Base-by-base conservation (phyloP, 2,113 vertebrate species). In the Sebastes schlegelii region DNA sequence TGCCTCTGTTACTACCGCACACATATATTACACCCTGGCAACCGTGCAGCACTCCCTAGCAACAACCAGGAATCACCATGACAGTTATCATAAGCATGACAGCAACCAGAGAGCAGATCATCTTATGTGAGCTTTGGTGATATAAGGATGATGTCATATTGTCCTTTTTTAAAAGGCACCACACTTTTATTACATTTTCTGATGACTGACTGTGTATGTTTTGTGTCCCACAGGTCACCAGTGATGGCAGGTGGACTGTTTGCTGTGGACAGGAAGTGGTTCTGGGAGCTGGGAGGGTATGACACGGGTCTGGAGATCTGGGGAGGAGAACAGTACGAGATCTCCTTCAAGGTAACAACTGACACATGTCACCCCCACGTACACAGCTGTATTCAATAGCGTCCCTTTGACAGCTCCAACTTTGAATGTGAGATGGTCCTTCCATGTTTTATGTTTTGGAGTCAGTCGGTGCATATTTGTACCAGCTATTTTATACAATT, bases 231-330 rank as follows among this genome's bases (percentile, higher is more conserved):
- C 89, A 99, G 98, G 94, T 99, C 98, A 76, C 98, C 98, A 1
- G 98, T 99, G 92, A 99, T 99, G 98, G 98, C 98, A 1, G 98
- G 98, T 7, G 98, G 98, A 67, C 95, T 99, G 67, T 99, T 99
- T 46, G 97, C 98, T 12, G 96, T 99, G 88, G 97, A 99, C 88
- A 97, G 96, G 93, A 98, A 97, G 95, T 99, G 98, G 98, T 99
- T 99, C 95, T 94, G 94, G 95, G 95, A 96, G 66, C 89, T 96
- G 85, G 95, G 95, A 87, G 95, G 95, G 84, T 96, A 96, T 13
- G 95, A 96, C 90, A 92, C 91, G 0, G 95, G 95, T 4, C 92
- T 96, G 84, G 95, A 96, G 91, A 96, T 96, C 82, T 96, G 95
- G 95, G 95, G 95, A 86, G 95, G 95, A 81, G 95, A 96, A 26